Evolutionary conservation across 1,140 invertebrate species (phyloP), one percentile per base, ranked within the genome.

Genomic region (Drosophila pruinosa): DNA sequence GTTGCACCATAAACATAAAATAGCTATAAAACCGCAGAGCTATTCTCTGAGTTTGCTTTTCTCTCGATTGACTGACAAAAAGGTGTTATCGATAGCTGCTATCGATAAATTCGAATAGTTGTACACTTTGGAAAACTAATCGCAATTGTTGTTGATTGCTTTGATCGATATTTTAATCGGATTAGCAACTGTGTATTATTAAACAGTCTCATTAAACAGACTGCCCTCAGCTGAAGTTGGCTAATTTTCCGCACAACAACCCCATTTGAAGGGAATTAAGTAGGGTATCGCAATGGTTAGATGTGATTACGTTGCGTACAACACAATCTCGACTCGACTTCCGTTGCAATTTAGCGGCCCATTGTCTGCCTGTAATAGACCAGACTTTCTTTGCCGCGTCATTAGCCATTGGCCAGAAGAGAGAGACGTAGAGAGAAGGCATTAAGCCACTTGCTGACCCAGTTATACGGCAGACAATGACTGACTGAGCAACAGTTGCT

Each of bases 371-470:
- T 4, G n/a, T 19, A 34, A 34, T n/a, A 53, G 39, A 17, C 62
- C 45, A 50, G 54, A 58, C 68, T 72, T 57, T 75, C 62, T 59
- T 67, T 50, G 61, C 41, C 34, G 73, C 57, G 50, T 62, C 70
- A 73, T 72, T 75, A 75, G 50, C 39, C 24, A 50, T 17, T 15
- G 31, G 24, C 14, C 19, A 24, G 3, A 10, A 19, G 8, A 41
- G 41, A 22, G 19, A 22, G 19, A 17, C 7, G 53, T 12, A 43
- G 38, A 34, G 19, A 43, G 5, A 31, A 61, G 22, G 41, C 68
- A 56, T 64, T 67, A 67, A 72, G 69, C 53, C 74, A 74, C 65
- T 69, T 77, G 75, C 48, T 77, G 71, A 74, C 75, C 75, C 59
- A 71, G 47, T 74, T 77, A 47, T 53, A 12, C 2, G 14, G 6